Conservation (phyloP, 2,797 vertebrate genomes). For the Cyprinodon diabolis region DNA sequence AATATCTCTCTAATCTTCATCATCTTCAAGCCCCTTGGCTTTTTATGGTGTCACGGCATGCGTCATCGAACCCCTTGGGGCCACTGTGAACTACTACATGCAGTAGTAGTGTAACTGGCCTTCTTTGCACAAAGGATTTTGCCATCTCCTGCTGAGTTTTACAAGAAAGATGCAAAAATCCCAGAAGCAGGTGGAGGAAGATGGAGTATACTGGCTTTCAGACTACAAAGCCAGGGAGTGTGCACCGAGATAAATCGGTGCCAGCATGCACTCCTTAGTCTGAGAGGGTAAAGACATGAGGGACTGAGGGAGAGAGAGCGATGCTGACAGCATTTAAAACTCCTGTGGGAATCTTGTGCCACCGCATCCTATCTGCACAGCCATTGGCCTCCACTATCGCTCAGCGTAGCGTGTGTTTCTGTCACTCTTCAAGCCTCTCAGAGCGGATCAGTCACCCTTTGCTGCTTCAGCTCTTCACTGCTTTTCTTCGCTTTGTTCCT, state of each 20-base stretch:
- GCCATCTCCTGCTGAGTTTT: slow-evolving; percentile 57
- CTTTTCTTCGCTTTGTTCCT: slow-evolving; percentile 54
- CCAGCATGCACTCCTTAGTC: slow-evolving; percentile 51
- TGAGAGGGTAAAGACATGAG: slow-evolving; percentile 30
- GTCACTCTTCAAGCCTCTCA: slow-evolving; percentile 71
- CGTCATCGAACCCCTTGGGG: slow-evolving; percentile 58
- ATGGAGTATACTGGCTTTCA: slow-evolving; percentile 56
- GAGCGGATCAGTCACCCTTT: slow-evolving; percentile 81
- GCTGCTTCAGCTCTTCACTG: slow-evolving; percentile 78
- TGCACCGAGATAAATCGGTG: slow-evolving; percentile 61
- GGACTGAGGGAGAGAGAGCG: slow-evolving; percentile 38
- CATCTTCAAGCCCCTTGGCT: slow-evolving; percentile 52
- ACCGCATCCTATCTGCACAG: slow-evolving; percentile 62
- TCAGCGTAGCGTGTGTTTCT: slow-evolving; percentile 59
- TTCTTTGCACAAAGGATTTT: slow-evolving; percentile 59
- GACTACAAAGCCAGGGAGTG: slow-evolving; percentile 49
- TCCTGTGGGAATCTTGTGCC: slow-evolving; percentile 70
- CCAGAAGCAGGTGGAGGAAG: slow-evolving; percentile 29
- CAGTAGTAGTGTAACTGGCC: slow-evolving; percentile 45
- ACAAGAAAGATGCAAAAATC: slow-evolving; percentile 50
- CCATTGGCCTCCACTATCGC: slow-evolving; percentile 63
- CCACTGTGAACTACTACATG: slow-evolving; percentile 50
- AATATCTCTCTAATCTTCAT: slow-evolving; percentile 1
- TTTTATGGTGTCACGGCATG: slow-evolving; percentile 55
- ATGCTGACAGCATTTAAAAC: slow-evolving; percentile 74